These are phyloP conservation scores for Danionella cerebrum DNA, from an alignment of 2,113 vertebrate genomes.

Conservation along the genomic window DNA sequence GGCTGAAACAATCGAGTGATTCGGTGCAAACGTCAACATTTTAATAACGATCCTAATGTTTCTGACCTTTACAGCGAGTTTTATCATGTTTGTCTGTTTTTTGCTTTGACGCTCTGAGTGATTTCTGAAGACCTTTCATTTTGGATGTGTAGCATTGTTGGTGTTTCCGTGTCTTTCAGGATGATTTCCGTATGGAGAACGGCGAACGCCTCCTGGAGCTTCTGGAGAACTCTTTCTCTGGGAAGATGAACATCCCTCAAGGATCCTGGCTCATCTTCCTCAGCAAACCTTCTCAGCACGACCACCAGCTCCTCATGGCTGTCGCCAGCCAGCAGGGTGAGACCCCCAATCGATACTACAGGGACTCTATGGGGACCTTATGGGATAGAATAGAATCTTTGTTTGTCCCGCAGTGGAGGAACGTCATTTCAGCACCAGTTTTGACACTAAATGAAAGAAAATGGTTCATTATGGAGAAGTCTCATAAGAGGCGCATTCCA, in stretches of 20 bases:
- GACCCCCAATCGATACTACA: neutral
- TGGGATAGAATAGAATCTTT: too few relatives aligned
- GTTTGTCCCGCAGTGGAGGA: too few relatives aligned
- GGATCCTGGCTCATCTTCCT: conserved; percentile 84
- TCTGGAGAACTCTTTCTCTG: conserved; percentile 78
- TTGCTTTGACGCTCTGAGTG: too few relatives aligned
- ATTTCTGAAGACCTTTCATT: too few relatives aligned
- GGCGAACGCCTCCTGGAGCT: conserved; percentile 78
- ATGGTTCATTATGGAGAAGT: too few relatives aligned
- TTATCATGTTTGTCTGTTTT: too few relatives aligned
- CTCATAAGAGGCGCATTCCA: too few relatives aligned
- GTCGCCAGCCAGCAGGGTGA: conserved; percentile 80
- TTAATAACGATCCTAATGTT: neutral
- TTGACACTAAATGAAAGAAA: too few relatives aligned
- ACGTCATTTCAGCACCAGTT: too few relatives aligned
- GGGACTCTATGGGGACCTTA: neutral
- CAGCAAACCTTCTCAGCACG: conserved; percentile 88
- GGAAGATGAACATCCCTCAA: conserved; percentile 69
- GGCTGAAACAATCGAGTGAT: neutral
- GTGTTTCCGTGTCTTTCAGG: conserved; percentile 65
- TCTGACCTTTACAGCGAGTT: too few relatives aligned
- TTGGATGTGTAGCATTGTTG: conserved; percentile 13
- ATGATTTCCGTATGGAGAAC: conserved; percentile 76
- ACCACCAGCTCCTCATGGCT: conserved; percentile 88
- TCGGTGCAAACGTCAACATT: too few relatives aligned